These are phyloP conservation scores for Metellina segmentata DNA, from an alignment of 2,888 invertebrate genomes.

Conservation along the genomic window DNA sequence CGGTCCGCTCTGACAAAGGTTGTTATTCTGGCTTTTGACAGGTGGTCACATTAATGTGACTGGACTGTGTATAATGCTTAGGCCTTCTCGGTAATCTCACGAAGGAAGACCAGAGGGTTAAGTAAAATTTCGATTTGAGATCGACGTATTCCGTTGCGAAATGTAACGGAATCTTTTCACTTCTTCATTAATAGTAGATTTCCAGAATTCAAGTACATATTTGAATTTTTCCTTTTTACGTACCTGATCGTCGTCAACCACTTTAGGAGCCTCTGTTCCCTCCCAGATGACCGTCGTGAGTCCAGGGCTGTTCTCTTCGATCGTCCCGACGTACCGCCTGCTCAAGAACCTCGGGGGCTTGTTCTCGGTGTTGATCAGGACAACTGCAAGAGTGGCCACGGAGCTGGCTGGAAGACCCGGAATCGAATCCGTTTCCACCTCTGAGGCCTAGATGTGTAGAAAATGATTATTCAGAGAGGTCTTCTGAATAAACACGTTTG, in stretches of 20 bases:
- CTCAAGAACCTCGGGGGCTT: slow-evolving; percentile 73
- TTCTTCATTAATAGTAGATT: too few species aligned
- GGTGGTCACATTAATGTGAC: too few species aligned
- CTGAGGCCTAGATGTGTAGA: slow-evolving; percentile 45
- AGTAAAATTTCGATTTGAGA: too few species aligned
- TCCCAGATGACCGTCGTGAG: slow-evolving; percentile 76
- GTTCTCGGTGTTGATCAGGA: slow-evolving; percentile 77
- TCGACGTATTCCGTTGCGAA: too few species aligned
- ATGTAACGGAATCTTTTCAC: too few species aligned
- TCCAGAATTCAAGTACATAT: too few species aligned
- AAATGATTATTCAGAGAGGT: background rate
- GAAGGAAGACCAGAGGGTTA: too few species aligned
- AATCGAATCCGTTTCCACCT: slow-evolving; percentile 59
- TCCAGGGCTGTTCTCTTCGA: slow-evolving; percentile 77
- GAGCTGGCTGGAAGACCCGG: slow-evolving; percentile 64
- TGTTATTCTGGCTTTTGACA: too few species aligned
- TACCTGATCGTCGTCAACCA: slow-evolving; percentile 76
- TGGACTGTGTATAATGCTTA: too few species aligned
- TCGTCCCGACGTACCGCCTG: slow-evolving; percentile 59
- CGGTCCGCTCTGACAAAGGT: too few species aligned
- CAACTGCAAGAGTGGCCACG: slow-evolving; percentile 69
- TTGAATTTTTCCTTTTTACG: background rate
- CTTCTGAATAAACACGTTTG: background rate
- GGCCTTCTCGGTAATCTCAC: too few species aligned
- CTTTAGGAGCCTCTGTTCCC: slow-evolving; percentile 70